A percentile compares a stretch with the other conserved stretches of the same genome.
Evolutionary conservation across 2,888 invertebrate species (phyloP).

Genomic region (Tiphia femorata): DNA sequence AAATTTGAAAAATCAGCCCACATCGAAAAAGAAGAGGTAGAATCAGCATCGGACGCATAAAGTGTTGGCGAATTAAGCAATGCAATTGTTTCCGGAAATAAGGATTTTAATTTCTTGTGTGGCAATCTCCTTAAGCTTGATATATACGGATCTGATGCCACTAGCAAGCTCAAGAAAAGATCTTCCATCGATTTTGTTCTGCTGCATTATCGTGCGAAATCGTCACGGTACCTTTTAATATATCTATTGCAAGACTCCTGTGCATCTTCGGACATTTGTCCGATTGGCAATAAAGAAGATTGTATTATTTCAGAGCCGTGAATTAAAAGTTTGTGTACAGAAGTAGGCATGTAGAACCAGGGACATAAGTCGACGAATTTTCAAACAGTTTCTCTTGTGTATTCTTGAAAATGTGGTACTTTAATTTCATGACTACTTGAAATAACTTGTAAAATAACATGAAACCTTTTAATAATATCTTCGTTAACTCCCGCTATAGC

Average conservation of each 20-base stretch:
- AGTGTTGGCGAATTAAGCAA: no score
- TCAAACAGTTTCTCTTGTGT: slow-evolving; percentile 26
- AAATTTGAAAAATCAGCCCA: no score
- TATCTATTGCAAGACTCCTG: slow-evolving; percentile 50
- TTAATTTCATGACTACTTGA: slow-evolving; percentile 43
- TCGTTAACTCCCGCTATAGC: slow-evolving; percentile 49
- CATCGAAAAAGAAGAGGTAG: no score
- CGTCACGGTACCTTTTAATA: slow-evolving; percentile 36
- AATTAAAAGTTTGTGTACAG: slow-evolving; percentile 47
- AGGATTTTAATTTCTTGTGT: background rate
- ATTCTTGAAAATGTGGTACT: slow-evolving; percentile 37
- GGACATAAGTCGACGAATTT: slow-evolving; percentile 41
- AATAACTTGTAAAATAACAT: slow-evolving; percentile 41
- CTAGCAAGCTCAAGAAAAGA: background rate
- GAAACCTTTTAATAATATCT: slow-evolving; percentile 41
- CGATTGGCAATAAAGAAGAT: slow-evolving; percentile 42
- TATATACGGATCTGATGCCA: background rate
- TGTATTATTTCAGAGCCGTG: slow-evolving; percentile 42
- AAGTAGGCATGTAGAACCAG: slow-evolving; percentile 54
- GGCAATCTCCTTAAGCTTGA: slow-evolving; percentile 4
- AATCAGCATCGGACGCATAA: no score
- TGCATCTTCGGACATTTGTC: slow-evolving; percentile 49
- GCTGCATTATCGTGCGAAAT: slow-evolving; percentile 40
- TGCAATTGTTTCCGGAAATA: background rate
- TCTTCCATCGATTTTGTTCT: slow-evolving; percentile 32